Evolutionary conservation across 2,797 vertebrate genomes (phyloP).

Genomic region (Gorsachius magnificus): DNA sequence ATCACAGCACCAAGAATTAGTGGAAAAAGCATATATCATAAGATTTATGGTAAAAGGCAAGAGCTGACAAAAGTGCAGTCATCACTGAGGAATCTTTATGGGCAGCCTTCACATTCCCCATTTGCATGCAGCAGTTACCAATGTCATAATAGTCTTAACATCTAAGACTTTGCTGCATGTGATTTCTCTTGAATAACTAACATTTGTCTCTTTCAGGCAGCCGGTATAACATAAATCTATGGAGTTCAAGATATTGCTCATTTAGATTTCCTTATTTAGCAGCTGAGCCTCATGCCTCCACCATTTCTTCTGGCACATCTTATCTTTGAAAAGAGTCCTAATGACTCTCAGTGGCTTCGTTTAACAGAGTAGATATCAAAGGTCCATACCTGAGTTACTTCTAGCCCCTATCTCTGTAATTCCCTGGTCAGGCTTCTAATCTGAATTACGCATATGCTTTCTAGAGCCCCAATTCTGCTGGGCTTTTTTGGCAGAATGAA

Average conservation of each 20-base stretch:
- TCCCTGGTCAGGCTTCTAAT: neutral
- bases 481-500: neutral
- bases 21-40: neutral
- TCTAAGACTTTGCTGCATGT: neutral
- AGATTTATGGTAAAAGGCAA: neutral
- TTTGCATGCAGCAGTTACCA: neutral
- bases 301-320: conserved; percentile 12
- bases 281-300: neutral
- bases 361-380: neutral
- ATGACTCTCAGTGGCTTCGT: neutral
- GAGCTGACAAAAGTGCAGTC: neutral
- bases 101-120: neutral
- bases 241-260: conserved; percentile 4
- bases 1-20: neutral
- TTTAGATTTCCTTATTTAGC: conserved; percentile 36
- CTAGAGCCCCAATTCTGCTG: neutral
- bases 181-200: neutral
- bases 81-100: neutral
- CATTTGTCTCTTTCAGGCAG: neutral
- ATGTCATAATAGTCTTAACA: neutral
- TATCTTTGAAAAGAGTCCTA: neutral
- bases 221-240: neutral
- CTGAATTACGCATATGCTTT: neutral
- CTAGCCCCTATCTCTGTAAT: neutral
- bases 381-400: neutral